These are phyloP conservation scores for Halocynthia roretzi DNA, from an alignment of 23 tunicate genomes.

Conservation along the genomic window DNA sequence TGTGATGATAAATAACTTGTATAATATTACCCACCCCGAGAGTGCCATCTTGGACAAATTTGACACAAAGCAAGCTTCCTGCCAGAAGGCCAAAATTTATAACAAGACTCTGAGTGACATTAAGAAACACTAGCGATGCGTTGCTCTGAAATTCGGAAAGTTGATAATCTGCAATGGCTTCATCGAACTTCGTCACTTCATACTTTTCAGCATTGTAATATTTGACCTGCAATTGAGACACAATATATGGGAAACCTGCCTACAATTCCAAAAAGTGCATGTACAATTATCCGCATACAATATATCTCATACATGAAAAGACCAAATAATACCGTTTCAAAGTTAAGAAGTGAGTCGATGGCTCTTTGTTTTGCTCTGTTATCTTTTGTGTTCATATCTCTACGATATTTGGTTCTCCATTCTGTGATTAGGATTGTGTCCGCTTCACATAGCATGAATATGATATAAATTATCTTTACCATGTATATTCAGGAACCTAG, in stretches of 20 bases:
- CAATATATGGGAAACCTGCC: not conserved
- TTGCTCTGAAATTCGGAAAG: slow-evolving; percentile 74
- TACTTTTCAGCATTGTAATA: slow-evolving; percentile 90
- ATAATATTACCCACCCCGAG: slow-evolving; percentile 37
- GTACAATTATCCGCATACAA: not conserved
- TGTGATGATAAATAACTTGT: no score
- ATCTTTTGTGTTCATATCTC: slow-evolving; percentile 92
- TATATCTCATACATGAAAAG: no score
- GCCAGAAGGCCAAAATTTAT: slow-evolving; percentile 78
- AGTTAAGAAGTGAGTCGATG: slow-evolving; percentile 90
- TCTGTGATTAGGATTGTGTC: slow-evolving; percentile 79
- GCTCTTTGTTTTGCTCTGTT: slow-evolving; percentile 88
- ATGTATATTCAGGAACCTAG: no score
- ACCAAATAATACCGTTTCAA: slow-evolving; percentile 58
- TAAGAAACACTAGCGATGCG: slow-evolving; percentile 75
- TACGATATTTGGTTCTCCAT: slow-evolving; percentile 91
- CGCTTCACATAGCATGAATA: slow-evolving; percentile 16
- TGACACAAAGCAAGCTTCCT: slow-evolving; percentile 88
- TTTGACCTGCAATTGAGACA: slow-evolving; percentile 52
- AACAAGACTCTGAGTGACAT: slow-evolving; percentile 44
- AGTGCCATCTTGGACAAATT: slow-evolving; percentile 59
- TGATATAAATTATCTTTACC: no score
- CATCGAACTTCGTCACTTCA: slow-evolving; percentile 80
- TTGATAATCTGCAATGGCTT: slow-evolving; percentile 88
- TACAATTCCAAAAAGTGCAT: not conserved